A percentile compares a stretch with the other conserved stretches of the same genome.
These are phyloP conservation scores for Emydocephalus ijimae DNA, from an alignment of 2,113 vertebrate genomes.

Conservation along the genomic window DNA sequence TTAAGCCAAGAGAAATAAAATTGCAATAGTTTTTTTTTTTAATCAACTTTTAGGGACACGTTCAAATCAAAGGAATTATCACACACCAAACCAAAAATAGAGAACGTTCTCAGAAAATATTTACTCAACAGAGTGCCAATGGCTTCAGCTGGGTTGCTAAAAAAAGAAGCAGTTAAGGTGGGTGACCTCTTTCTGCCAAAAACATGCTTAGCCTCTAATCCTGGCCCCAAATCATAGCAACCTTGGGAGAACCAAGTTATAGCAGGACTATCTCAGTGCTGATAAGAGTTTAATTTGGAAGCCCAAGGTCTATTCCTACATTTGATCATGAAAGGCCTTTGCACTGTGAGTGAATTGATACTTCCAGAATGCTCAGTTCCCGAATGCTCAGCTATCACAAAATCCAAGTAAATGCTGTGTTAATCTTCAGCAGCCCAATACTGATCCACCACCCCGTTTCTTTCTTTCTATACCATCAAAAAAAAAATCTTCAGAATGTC, in stretches of 20 bases:
- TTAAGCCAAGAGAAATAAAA: neutral
- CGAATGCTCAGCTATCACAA: neutral
- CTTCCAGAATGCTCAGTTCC: neutral
- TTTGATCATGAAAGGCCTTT: neutral
- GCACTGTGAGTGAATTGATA: neutral
- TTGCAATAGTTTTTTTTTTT: neutral
- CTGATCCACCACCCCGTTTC: neutral
- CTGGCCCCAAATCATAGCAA: neutral
- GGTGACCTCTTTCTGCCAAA: neutral
- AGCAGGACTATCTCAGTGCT: neutral
- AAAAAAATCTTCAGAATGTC: neutral
- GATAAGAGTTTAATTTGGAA: neutral
- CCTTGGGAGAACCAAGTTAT: neutral
- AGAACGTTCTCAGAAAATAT: conserved; percentile 12
- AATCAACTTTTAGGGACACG: neutral
- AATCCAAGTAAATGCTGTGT: neutral
- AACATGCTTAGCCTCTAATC: neutral
- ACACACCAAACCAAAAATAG: neutral
- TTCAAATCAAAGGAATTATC: neutral
- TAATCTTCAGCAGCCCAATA: neutral
- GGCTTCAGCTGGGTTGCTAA: neutral
- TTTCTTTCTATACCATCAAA: neutral
- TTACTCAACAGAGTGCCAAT: conserved; percentile 17
- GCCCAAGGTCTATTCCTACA: neutral
- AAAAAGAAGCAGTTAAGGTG: neutral